These are phyloP conservation scores for Drosophila subsilvestris DNA, from an alignment of 2,888 invertebrate species.

Conservation along the genomic window DNA sequence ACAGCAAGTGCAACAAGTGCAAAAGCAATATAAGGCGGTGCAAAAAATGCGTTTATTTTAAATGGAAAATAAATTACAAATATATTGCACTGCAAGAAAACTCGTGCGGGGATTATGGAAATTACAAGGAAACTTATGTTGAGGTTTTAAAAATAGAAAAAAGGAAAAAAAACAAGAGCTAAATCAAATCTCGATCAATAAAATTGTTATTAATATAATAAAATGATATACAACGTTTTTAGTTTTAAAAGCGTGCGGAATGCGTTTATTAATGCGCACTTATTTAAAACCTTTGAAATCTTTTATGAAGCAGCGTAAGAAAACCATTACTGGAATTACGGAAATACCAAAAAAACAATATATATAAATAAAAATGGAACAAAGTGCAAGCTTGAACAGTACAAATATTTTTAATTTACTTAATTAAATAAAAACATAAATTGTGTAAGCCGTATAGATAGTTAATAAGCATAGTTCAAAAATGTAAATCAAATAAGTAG, in stretches of 20 bases:
- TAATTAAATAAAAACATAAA: neutral
- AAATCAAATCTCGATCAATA: neutral
- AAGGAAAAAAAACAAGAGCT: neutral
- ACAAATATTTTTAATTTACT: neutral
- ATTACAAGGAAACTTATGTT: neutral
- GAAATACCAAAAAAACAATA: neutral
- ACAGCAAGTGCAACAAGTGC: constrained; percentile 34
- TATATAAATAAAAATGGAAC: neutral
- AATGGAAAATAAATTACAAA: constrained; percentile 53
- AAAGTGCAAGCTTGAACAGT: neutral
- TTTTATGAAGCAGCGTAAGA: neutral
- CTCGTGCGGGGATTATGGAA: neutral
- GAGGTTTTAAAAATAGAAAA: neutral
- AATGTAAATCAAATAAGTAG: neutral
- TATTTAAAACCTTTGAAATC: neutral
- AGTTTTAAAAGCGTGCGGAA: neutral
- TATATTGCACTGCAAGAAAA: constrained; percentile 52
- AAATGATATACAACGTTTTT: neutral
- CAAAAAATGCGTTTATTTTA: constrained; percentile 67
- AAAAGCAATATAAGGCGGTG: constrained; percentile 49
- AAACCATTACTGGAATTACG: neutral
- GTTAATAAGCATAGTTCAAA: too few relatives aligned
- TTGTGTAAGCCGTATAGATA: too few relatives aligned
- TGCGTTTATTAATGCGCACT: neutral
- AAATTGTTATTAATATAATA: neutral